A percentile compares a stretch with the other conserved stretches of the same genome.
These are phyloP conservation scores for Aleadryas rufinucha DNA, from an alignment of 2,113 vertebrate species.

Conservation along the genomic window DNA sequence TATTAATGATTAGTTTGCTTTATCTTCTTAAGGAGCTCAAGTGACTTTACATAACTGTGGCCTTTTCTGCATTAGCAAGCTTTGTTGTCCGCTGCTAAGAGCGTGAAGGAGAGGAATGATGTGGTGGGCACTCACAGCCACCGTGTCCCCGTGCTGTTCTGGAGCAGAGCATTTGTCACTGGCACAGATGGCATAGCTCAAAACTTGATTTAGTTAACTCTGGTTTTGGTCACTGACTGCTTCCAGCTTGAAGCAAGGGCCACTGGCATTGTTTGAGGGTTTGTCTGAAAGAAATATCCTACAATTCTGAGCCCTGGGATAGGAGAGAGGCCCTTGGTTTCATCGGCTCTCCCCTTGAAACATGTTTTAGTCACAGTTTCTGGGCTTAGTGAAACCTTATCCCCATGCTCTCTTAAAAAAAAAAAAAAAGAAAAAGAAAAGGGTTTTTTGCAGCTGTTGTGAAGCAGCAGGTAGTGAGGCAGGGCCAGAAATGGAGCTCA, in stretches of 20 bases:
- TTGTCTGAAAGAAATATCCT: not conserved
- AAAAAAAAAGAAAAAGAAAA: not conserved
- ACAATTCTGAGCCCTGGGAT: not conserved
- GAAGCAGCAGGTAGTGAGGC: not conserved
- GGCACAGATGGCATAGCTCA: not conserved
- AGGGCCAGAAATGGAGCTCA: not conserved
- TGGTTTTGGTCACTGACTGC: not conserved
- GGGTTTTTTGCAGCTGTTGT: rapidly evolving
- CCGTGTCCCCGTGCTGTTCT: not conserved
- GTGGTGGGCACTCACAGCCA: not conserved
- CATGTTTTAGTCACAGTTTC: not conserved
- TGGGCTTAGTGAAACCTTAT: not conserved
- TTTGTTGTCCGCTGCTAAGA: not conserved
- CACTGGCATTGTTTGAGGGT: not conserved
- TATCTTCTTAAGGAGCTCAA: not conserved
- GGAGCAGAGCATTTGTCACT: not conserved
- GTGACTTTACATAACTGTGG: not conserved
- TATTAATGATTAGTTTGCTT: not conserved
- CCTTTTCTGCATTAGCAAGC: not conserved
- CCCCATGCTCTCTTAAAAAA: not conserved
- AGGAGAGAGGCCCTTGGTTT: not conserved
- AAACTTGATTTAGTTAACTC: not conserved
- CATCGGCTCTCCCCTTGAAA: not conserved
- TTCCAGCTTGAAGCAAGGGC: not conserved
- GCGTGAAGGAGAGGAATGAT: rapidly evolving